Evolutionary conservation across 2,797 vertebrate species (phyloP).

Genomic region (Lagocephalus sceleratus): DNA sequence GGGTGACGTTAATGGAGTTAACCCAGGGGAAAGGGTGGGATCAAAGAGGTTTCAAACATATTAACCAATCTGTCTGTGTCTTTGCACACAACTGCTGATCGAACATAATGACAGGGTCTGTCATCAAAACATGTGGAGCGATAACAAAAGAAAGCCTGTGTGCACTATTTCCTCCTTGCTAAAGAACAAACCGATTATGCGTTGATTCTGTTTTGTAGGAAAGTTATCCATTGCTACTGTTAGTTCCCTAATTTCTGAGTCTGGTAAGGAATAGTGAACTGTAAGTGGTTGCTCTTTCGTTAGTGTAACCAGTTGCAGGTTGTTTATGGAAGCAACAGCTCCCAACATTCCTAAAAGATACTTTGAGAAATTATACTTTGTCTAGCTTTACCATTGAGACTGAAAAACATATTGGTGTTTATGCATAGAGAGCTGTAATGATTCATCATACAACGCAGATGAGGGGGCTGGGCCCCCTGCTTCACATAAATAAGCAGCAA

Average conservation of each 20-base stretch:
- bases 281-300: constrained; percentile 65
- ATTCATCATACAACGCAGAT: constrained; percentile 88
- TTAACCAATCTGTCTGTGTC: constrained; percentile 76
- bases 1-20: constrained; percentile 80
- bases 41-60: constrained; percentile 69
- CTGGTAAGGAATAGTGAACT: constrained; percentile 33
- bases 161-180: constrained; percentile 5
- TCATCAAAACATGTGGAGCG: constrained; percentile 54
- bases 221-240: constrained; percentile 25
- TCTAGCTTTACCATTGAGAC: constrained; percentile 84
- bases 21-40: constrained; percentile 55
- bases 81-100: constrained; percentile 51
- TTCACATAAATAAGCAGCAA: constrained; percentile 96
- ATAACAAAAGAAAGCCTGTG: constrained; percentile 43
- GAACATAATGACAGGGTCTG: constrained; percentile 56
- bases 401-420: constrained; percentile 99
- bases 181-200: constrained; percentile 8
- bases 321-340: constrained; percentile 74
- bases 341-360: constrained; percentile 73
- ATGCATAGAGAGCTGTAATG: constrained; percentile 92
- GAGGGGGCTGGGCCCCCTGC: constrained; percentile 76
- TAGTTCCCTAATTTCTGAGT: constrained; percentile 33
- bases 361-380: constrained; percentile 65
- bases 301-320: constrained; percentile 77
- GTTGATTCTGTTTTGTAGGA: constrained; percentile 1